These are phyloP conservation scores for Myotis lucifugus DNA, from an alignment of 2,113 vertebrate species.

Conservation along the genomic window DNA sequence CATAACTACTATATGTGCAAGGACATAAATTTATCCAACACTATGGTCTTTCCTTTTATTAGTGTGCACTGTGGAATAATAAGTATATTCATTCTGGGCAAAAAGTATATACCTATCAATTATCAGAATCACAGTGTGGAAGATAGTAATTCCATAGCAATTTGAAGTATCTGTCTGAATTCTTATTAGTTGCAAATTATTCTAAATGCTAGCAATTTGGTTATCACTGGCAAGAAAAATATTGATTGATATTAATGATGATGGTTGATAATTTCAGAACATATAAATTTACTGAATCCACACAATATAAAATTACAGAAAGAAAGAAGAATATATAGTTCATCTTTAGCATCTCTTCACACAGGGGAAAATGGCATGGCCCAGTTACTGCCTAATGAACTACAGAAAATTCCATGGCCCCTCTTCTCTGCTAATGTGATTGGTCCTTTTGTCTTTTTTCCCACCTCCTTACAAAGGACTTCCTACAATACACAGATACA, in stretches of 20 bases:
- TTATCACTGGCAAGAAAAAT: constrained; percentile 7
- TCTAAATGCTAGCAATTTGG: constrained; percentile 34
- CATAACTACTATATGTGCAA: constrained; percentile 1
- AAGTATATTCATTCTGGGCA: neutral
- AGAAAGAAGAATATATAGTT: neutral
- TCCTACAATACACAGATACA: neutral
- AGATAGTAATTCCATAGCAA: neutral
- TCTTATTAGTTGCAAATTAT: neutral
- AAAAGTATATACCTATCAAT: constrained; percentile 12
- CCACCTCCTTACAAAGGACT: neutral
- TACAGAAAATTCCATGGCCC: constrained; percentile 5
- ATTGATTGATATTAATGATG: neutral
- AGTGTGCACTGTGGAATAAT: constrained; percentile 28
- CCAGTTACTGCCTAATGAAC: constrained; percentile 41
- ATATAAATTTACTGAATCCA: constrained; percentile 47
- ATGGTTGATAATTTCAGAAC: neutral
- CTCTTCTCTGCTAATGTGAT: neutral
- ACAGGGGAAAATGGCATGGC: neutral
- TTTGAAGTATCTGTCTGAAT: constrained; percentile 39
- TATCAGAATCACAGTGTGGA: neutral
- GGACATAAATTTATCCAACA: constrained; percentile 23
- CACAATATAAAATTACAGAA: constrained; percentile 32
- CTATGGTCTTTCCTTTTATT: constrained; percentile 39
- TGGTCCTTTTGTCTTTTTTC: constrained; percentile 16
- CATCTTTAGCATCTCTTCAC: constrained; percentile 1